These are phyloP conservation scores for Peromyscus melanophrys DNA, from an alignment of 2,797 vertebrate species.

Conservation along the genomic window DNA sequence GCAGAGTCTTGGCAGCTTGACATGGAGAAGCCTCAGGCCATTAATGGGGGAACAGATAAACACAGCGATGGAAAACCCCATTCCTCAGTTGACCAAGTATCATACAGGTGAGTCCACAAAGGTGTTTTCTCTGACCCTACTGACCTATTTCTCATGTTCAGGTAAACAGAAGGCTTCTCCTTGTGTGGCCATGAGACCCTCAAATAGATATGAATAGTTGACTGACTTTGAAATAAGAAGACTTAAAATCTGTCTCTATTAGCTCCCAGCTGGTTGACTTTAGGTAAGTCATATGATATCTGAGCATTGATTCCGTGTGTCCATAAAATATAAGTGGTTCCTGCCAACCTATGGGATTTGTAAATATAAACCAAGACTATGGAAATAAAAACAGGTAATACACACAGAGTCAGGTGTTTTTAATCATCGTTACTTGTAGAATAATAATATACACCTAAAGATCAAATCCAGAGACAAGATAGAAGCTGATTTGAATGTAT, in stretches of 20 bases:
- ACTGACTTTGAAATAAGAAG: slow-evolving; percentile 2
- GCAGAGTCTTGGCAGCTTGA: slow-evolving; percentile 71
- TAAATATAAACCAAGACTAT: slow-evolving; percentile 74
- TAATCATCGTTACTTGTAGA: neutral
- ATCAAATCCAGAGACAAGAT: slow-evolving; percentile 28
- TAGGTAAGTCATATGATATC: neutral
- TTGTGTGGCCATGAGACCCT: neutral
- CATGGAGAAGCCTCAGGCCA: slow-evolving; percentile 24
- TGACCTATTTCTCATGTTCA: slow-evolving; percentile 59
- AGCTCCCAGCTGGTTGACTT: slow-evolving; percentile 12
- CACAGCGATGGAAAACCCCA: slow-evolving; percentile 66
- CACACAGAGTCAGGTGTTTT: slow-evolving; percentile 39
- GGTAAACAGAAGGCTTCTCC: neutral
- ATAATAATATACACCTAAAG: slow-evolving; percentile 12
- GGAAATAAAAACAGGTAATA: slow-evolving; percentile 47
- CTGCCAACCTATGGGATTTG: neutral
- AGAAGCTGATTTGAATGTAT: neutral
- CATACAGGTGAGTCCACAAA: slow-evolving; percentile 60
- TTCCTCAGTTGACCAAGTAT: neutral
- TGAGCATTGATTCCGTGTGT: slow-evolving; percentile 15
- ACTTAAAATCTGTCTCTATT: slow-evolving; percentile 20
- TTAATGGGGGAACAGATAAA: slow-evolving; percentile 38
- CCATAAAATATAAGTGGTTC: slow-evolving; percentile 17
- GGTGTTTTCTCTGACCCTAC: slow-evolving; percentile 53
- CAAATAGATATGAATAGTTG: slow-evolving; percentile 27